These are phyloP conservation scores for Sparidentex hasta DNA, from an alignment of 2,797 vertebrate genomes.

Conservation along the genomic window DNA sequence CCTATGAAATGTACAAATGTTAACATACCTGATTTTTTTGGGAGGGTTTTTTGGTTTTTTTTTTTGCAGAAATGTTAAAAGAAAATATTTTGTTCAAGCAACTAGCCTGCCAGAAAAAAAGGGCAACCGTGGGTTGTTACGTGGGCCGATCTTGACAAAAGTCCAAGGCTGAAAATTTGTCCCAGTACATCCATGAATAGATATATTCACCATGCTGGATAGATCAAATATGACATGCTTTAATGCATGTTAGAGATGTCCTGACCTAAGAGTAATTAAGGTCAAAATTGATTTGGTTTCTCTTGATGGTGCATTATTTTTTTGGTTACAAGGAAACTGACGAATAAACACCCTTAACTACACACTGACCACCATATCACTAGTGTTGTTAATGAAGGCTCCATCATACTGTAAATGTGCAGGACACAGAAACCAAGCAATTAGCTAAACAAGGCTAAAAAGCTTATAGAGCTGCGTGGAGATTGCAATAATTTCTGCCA, in stretches of 20 bases:
- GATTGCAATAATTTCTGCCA: neutral
- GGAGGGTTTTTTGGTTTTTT: no score
- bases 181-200: neutral
- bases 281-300: neutral
- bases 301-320: conserved; percentile 7
- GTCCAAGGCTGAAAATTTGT: no score
- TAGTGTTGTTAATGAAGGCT: neutral
- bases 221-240: neutral
- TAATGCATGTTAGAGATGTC: conserved; percentile 17
- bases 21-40: no score
- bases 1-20: no score
- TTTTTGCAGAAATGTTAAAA: no score
- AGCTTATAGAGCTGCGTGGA: neutral
- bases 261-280: neutral
- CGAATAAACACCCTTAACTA: neutral
- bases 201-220: neutral
- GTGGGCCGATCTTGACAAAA: no score
- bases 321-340: neutral
- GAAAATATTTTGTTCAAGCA: no score
- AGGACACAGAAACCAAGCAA: neutral
- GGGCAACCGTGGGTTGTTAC: no score
- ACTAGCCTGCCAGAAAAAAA: no score
- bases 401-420: neutral
- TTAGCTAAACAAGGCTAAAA: neutral
- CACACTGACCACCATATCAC: neutral